A percentile compares a stretch with the other conserved stretches of the same genome.
These are phyloP conservation scores for Ctenoplectra terminalis DNA, from an alignment of 1,140 invertebrate genomes.

Conservation along the genomic window DNA sequence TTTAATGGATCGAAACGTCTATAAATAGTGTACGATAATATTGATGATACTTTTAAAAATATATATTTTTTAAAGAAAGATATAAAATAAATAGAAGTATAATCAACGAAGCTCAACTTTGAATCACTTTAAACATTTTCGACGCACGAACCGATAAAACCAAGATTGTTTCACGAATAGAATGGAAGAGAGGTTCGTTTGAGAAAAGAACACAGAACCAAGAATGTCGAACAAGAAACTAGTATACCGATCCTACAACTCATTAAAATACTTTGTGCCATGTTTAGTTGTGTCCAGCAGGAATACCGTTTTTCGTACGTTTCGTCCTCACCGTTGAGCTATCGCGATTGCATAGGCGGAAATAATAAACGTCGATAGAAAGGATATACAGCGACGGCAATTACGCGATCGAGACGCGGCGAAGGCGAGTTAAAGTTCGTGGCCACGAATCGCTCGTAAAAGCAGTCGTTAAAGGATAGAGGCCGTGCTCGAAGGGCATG, in stretches of 20 bases:
- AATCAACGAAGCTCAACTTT: too few species aligned
- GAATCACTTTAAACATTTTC: too few species aligned
- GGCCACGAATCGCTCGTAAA: slow-evolving; percentile 68
- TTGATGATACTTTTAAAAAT: background rate
- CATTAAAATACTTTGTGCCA: slow-evolving; percentile 18
- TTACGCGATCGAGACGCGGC: slow-evolving; percentile 40
- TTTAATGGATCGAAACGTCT: background rate
- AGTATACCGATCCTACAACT: background rate
- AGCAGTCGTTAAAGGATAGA: slow-evolving; percentile 67
- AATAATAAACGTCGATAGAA: slow-evolving; percentile 53
- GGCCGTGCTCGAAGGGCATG: slow-evolving; percentile 29
- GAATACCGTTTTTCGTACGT: background rate
- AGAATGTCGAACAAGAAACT: background rate
- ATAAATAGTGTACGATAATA: background rate
- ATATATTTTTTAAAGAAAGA: background rate
- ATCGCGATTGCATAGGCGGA: slow-evolving; percentile 33
- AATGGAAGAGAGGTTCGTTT: too few species aligned
- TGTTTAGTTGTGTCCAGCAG: background rate
- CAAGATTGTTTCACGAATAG: background rate
- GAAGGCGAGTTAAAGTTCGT: slow-evolving; percentile 55
- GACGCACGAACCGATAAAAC: background rate
- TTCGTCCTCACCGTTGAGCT: too few species aligned
- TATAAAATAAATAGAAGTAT: too few species aligned
- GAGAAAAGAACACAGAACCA: too few species aligned
- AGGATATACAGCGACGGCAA: slow-evolving; percentile 42